phyloP scores from a whole-genome alignment of 2,888 invertebrate species.

The Glyphotaelius pellucidus region DNA sequence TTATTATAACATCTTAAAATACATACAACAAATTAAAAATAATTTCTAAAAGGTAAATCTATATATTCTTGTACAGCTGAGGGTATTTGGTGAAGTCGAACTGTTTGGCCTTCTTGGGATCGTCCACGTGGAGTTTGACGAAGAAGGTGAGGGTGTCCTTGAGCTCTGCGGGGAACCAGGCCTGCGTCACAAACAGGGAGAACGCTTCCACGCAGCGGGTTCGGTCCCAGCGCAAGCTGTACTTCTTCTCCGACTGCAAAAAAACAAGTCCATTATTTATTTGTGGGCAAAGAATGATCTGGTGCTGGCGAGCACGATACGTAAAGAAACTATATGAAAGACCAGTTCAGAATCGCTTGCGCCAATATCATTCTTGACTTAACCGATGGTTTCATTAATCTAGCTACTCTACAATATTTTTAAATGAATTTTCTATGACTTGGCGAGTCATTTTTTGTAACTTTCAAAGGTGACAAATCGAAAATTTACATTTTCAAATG shows the following conservation, averaged over 20 bases:
- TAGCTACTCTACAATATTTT: no score
- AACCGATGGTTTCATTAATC: no score
- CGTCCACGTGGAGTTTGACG: slow-evolving; percentile 67
- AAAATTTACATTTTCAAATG: no score
- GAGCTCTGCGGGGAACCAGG: slow-evolving; percentile 70
- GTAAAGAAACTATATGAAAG: no score
- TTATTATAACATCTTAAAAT: neutral
- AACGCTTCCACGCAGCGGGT: slow-evolving; percentile 80
- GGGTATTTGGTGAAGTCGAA: slow-evolving; percentile 53
- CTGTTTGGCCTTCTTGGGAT: slow-evolving; percentile 26
- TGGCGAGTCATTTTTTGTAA: no score
- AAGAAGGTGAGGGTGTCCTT: slow-evolving; percentile 73
- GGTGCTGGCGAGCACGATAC: no score
- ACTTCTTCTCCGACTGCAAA: slow-evolving; percentile 83
- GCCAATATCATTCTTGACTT: no score
- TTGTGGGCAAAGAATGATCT: neutral
- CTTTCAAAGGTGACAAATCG: no score
- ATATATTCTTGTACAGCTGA: slow-evolving; percentile 30
- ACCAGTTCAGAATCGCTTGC: no score
- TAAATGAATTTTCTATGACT: no score
- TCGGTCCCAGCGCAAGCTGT: slow-evolving; percentile 80
- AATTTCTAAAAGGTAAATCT: neutral
- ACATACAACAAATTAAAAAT: neutral
- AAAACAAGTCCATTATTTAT: neutral
- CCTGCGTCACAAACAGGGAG: slow-evolving; percentile 63